Evolutionary conservation across 2,888 invertebrate species (phyloP), one percentile per base, ranked within the genome.

Genomic region (Danaus chrysippus): DNA sequence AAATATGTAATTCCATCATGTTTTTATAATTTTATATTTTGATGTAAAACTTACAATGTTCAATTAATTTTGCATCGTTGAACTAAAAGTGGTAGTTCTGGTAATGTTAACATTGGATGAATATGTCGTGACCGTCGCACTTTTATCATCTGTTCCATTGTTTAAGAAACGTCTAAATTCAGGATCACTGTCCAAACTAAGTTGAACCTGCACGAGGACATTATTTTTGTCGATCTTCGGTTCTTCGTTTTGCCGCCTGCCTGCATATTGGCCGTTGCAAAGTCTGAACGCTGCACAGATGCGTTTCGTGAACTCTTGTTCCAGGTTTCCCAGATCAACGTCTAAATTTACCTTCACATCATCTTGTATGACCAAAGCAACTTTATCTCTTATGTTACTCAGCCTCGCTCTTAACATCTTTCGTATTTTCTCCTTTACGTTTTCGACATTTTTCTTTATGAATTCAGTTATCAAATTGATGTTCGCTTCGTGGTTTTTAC

Each of bases 331-430:
- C 46, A 87, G 69, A 53, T 87, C 87, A 0, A 79, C 65, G 42
- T 70, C 73, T 9, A 84, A 63, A 59, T 84, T 86, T 0, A 76
- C 73, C 3, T 54, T 62, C 3, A 88, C 63, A 63, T 89, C 87
- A 58, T 77, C 74, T 8, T 55, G 59, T 5, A 87, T 66, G 59
- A 85, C 83, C 54, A 73, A 3, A 43, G 73, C 65, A 44, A 80
- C 42, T 61, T 70, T 76, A 0, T 61, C 65, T 46, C 64, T 69
- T 9, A 76, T 63, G 0, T 64, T 42, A 9, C 13, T 56, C 12
- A 82, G 65, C 62, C 77, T 71, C 3, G 65, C 19, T 23, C 59
- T 56, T 52, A 71, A 56, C 1, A 44, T 56, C 6, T 44, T 56
- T 23, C 68, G 59, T 9, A 81, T 13, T 59, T 64, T 64, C 6